Base-by-base conservation (phyloP, 2,113 vertebrate species). In the Passer domesticus region DNA sequence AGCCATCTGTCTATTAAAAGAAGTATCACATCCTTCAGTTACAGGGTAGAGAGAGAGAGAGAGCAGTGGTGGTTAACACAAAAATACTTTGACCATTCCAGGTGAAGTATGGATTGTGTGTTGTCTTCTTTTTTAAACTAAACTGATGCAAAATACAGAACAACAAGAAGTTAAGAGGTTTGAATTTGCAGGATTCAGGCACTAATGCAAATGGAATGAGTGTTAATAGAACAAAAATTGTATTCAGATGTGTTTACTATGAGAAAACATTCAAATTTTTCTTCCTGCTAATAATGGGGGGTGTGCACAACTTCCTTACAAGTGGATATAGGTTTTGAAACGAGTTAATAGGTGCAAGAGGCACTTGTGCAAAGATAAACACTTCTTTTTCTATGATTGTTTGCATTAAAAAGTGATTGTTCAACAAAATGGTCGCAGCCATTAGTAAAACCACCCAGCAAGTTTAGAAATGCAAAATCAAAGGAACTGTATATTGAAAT, bases 121-220 rank as follows among this genome's bases (percentile, higher is more conserved):
- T 35, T 2, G 0, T 43, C 22, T n/a, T 78, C 6, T 15, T 35
- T 37, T 69, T 81, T 23, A 4, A 58, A 30, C 17, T 30, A 64
- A 56, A 80, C 23, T 55, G 35, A 47, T 56, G 39, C 22, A 88
- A 94, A 89, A 77, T 17, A 14, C 27, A 59, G 52, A 80, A 43
- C 55, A 67, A 74, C 74, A 77, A 67, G n/a, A 39, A 62, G 9
- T 66, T 52, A 64, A 52, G 73, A 69, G 31, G 17, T 62, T 67
- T 72, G 64, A 81, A 30, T 63, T 72, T 60, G 24, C 35, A 75
- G n/a, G 47, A 81, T 50, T 84, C 56, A 9, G 35, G 44, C 23
- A 39, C 3, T 43, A 67, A 41, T 3, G 4, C 16, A 50, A 80
- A 49, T 6, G 7, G 21, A 55, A 11, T 0, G 0, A 78, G 67